Percentiles rank a stretch among this genome's conserved stretches.
Conservation (phyloP, 2,888 invertebrate genomes). For the Ormyrus labotus region DNA sequence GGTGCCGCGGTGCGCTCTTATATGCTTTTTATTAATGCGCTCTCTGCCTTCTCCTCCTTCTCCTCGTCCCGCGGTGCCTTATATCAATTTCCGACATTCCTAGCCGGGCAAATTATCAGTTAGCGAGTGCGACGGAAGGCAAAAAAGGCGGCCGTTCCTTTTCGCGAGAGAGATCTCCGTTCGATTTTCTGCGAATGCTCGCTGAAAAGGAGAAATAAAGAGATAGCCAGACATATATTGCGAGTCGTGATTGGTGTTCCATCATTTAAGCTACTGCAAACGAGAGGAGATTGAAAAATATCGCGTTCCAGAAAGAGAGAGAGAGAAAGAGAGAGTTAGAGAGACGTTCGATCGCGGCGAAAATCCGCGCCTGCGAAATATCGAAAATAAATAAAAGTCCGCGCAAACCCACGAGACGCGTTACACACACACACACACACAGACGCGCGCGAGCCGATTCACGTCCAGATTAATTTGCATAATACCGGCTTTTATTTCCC, state of each 20-base stretch:
- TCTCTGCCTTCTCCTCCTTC: background rate
- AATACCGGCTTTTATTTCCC: constrained; percentile 39
- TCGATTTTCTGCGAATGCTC: constrained; percentile 31
- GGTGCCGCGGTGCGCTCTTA: background rate
- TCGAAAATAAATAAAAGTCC: too few species aligned
- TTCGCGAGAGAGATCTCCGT: background rate
- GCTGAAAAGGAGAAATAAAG: constrained; percentile 36
- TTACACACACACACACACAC: background rate
- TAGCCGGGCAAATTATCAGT: constrained; percentile 33
- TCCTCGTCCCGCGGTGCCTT: background rate
- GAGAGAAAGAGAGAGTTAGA: background rate
- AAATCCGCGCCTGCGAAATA: background rate
- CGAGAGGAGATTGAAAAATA: constrained; percentile 40
- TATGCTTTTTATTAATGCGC: background rate
- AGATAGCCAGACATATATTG: constrained; percentile 28
- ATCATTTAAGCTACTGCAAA: constrained; percentile 45
- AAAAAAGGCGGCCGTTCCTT: constrained; percentile 2
- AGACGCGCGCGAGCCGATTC: background rate
- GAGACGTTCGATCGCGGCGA: background rate
- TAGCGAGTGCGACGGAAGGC: background rate
- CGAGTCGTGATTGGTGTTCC: constrained; percentile 47
- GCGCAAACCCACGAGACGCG: too few species aligned
- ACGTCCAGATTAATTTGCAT: constrained; percentile 42
- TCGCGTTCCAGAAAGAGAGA: background rate
- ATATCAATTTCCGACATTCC: constrained; percentile 32